A percentile compares a stretch with the other conserved stretches of the same genome.
Conservation (phyloP, 2,797 vertebrate genomes). For the Columba guinea region DNA sequence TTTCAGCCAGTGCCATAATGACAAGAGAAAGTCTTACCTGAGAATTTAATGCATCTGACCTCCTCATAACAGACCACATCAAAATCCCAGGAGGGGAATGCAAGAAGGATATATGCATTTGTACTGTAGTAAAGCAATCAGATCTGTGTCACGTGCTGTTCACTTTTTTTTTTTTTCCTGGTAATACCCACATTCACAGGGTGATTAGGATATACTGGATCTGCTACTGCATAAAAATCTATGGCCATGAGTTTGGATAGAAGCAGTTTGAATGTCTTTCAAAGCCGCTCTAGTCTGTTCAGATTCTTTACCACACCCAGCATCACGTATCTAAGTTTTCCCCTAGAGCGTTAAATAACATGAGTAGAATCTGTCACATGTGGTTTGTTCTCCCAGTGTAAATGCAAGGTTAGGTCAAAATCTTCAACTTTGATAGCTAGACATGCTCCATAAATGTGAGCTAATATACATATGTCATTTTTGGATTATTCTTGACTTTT, state of each 20-base stretch:
- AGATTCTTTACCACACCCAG: not conserved
- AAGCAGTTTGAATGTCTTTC: not conserved
- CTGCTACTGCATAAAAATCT: not conserved
- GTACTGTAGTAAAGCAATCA: not conserved
- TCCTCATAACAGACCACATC: fast-evolving
- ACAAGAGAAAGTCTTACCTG: not conserved
- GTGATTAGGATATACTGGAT: not conserved
- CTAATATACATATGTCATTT: not conserved
- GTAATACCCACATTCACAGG: not conserved
- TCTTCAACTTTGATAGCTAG: not conserved
- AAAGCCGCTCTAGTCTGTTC: not conserved
- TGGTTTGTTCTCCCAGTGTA: conserved; percentile 1
- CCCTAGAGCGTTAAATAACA: conserved; percentile 2
- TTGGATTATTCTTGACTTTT: not conserved
- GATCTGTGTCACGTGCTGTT: not conserved
- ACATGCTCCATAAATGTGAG: not conserved
- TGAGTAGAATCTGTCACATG: conserved; percentile 42
- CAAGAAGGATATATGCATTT: not conserved
- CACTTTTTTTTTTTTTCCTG: not conserved
- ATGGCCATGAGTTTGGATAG: not conserved
- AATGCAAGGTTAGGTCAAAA: conserved; percentile 35
- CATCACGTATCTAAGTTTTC: not conserved
- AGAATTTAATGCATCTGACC: not conserved
- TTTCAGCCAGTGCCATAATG: not conserved
- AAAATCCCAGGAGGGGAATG: not conserved